These are phyloP conservation scores for Ammodytes dubius DNA, from an alignment of 2,113 vertebrate species.

Conservation along the genomic window DNA sequence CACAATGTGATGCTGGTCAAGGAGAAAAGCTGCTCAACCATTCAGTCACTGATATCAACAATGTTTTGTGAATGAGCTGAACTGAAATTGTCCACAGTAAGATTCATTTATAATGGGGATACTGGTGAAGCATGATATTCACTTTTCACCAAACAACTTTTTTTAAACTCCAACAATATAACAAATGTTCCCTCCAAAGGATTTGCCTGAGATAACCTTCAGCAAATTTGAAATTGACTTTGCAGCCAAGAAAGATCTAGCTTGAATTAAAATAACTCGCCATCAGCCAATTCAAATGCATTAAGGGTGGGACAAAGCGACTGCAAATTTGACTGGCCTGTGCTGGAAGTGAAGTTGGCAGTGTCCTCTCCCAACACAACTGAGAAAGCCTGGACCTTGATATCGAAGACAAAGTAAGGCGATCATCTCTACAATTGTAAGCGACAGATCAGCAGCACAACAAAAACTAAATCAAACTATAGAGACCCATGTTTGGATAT, in stretches of 20 bases:
- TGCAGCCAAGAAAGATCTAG: too few species aligned
- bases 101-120: not conserved
- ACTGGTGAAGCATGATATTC: not conserved
- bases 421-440: not conserved
- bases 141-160: too few species aligned
- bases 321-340: too few species aligned
- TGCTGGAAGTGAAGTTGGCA: too few species aligned
- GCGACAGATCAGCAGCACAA: constrained; percentile 24
- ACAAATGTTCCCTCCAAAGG: too few species aligned
- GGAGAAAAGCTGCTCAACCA: constrained; percentile 51
- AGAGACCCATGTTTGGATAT: constrained; percentile 47
- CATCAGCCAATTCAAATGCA: too few species aligned
- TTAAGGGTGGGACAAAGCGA: too few species aligned
- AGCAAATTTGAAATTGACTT: too few species aligned
- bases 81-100: not conserved
- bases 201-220: too few species aligned
- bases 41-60: constrained; percentile 18
- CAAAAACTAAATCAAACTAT: constrained; percentile 20
- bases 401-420: not conserved
- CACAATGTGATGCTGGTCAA: constrained; percentile 48
- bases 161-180: too few species aligned
- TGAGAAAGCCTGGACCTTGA: not conserved
- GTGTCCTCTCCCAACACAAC: too few species aligned
- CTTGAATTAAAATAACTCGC: too few species aligned
- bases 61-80: constrained; percentile 8